Conservation (phyloP, 2,888 invertebrate species). For the Ormyrus thymus region DNA sequence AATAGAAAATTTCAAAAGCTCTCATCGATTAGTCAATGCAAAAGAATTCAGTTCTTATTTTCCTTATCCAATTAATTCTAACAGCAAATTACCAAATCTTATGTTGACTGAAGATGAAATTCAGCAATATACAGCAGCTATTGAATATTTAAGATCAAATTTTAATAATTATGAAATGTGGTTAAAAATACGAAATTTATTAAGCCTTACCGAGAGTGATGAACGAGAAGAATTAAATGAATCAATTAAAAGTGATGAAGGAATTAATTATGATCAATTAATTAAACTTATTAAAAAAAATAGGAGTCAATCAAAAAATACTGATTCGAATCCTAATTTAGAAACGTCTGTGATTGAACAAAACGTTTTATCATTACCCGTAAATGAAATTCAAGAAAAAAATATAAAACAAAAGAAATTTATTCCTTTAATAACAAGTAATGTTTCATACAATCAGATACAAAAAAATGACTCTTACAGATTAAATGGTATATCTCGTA, state of each 20-base stretch:
- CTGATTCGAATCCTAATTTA: background rate
- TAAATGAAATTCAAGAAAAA: background rate
- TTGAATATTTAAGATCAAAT: conserved; percentile 61
- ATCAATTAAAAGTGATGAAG: conserved; percentile 49
- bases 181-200: conserved; percentile 51
- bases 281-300: conserved; percentile 39
- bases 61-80: conserved; percentile 63
- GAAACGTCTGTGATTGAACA: background rate
- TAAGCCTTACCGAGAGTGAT: conserved; percentile 52
- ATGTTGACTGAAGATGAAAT: conserved; percentile 63
- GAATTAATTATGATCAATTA: conserved; percentile 53
- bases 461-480: background rate
- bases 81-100: conserved; percentile 63
- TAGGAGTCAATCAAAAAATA: background rate
- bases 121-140: conserved; percentile 61
- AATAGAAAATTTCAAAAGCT: conserved; percentile 67
- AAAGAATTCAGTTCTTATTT: conserved; percentile 61
- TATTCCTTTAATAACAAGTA: conserved; percentile 59
- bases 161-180: conserved; percentile 53
- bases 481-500: no score
- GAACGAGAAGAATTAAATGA: conserved; percentile 53
- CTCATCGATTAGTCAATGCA: conserved; percentile 52
- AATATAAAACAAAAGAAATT: conserved; percentile 45
- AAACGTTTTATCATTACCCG: background rate
- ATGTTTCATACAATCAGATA: conserved; percentile 53